Base-by-base conservation (phyloP, 2,888 invertebrate species). In the Drosophila imparisetae region DNA sequence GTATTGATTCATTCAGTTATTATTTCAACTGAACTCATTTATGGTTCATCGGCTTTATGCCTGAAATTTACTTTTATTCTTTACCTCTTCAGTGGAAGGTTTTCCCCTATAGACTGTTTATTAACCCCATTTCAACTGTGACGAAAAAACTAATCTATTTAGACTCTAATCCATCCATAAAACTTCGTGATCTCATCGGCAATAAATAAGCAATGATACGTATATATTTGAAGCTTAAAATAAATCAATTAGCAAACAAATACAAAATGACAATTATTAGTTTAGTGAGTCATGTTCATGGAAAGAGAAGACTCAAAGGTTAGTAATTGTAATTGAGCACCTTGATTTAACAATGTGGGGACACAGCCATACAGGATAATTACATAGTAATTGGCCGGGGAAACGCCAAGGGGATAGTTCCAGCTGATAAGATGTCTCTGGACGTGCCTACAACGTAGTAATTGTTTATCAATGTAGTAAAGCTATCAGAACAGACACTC, bases 351-450 rank as follows among this genome's bases (percentile, higher is more conserved):
- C 49, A 61, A 50, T 48, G 13, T 40, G 27, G 63, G 32, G 24
- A 52, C 48, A 62, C 6, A 57, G 40, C 30, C 29, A 45, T 21
- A 45, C 13, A 13, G 1, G 45, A 45, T 13, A 21, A 45, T 45
- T 29, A 24, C 40, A 62, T 55, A 67, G 67, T 65, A 49, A 40
- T 45, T 30, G 36, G 32, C 48, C 42, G 11, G 4, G 29, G 30
- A 36, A 60, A 63, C 53, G 18, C 30, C 54, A 55, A 21, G 21
- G 6, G 13, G 7, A 49, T 21, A 49, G 66, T 62, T 72, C 50
- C 27, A n/a, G 50, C 30, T 86, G 81, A 81, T 83, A 80, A 71
- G 68, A 53, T 21, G 55, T n/a, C 54, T 53, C 21, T 58, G 45
- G 13, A 45, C 42, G 53, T 66, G 66, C 64, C 68, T 66, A 54